Base-by-base conservation (phyloP, 2,888 invertebrate genomes). In the Papilio elwesi region DNA sequence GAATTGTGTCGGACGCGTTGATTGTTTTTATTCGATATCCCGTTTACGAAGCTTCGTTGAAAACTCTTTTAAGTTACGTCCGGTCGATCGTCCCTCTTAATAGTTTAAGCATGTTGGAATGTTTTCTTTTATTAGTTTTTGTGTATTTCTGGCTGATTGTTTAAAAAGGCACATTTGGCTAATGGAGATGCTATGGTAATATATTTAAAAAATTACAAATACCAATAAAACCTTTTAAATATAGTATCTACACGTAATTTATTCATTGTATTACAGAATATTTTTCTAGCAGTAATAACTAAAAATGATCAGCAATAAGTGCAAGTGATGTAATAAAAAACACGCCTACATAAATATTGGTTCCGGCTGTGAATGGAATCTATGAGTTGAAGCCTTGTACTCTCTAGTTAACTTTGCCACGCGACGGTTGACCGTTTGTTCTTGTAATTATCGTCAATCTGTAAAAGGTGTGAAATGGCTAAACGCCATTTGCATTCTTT, bases 21-120 rank as follows among this genome's bases (percentile, higher is more conserved):
- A 69, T 73, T 73, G 73, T 73, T 73, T 66, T 73, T 73, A 52
- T 73, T 73, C 59, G 36, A 70, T 70, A 70, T 73, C 73, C 73
- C 72, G 72, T 73, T 73, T 64, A 68, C 55, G 68, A 68, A 63
- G 64, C 55, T 73, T n/a, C 68, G 68, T 49, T 64, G 53, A 64
- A 65, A 68, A 64, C 64, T 64, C 63, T 73, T 55, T 64, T 16
- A 36, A 55, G 55, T n/a, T 49, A 68, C 13, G 15, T 49, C 51
- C 38, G 57, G 26, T 36, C 67, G 26, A 55, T 43, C 66, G 43
- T 7, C 43, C 57, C 38, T 71, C 66, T 52, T 9, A 47, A 59
- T 43, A n/a, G 6, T 63, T 51, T 15, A 59, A 36, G 51, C 66
- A 59, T 16, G n/a, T 16, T 16, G 5, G 16, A 38, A 65, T 68